These are phyloP conservation scores for Lepidurus apus DNA, from an alignment of 1,140 invertebrate species.

Conservation along the genomic window DNA sequence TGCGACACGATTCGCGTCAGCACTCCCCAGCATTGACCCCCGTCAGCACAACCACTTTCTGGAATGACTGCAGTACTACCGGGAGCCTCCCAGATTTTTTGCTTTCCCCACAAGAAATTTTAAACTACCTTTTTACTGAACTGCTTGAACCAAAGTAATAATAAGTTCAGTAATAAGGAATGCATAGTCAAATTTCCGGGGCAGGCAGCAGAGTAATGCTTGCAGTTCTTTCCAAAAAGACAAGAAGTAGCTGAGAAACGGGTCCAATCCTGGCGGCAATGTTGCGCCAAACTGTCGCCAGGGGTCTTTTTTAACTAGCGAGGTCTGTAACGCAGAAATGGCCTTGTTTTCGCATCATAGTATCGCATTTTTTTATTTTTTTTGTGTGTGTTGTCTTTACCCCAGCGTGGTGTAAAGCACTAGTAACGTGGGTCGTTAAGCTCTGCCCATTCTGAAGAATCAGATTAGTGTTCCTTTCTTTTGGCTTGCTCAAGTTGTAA, in stretches of 20 bases:
- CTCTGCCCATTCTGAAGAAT: conserved; percentile 27
- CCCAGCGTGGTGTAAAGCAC: conserved; percentile 26
- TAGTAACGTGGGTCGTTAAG: conserved; percentile 24
- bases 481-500: conserved; percentile 30
- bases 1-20: conserved; percentile 13
- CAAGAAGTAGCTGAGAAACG: background rate
- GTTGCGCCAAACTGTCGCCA: background rate
- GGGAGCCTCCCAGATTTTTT: no score
- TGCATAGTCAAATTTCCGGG: no score
- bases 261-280: background rate
- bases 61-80: conserved; percentile 1
- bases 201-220: no score
- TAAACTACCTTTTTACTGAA: no score
- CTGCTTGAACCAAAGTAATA: no score
- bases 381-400: background rate
- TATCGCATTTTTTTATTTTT: no score
- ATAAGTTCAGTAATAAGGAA: no score
- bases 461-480: conserved; percentile 30
- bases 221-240: no score
- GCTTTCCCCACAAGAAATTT: no score
- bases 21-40: background rate
- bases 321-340: conserved; percentile 12
- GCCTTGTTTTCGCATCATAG: background rate
- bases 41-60: background rate
- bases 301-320: background rate